Conservation (phyloP, 30 jellyfish, hydroid and myxozoan species). For the Aurelia aurita region DNA sequence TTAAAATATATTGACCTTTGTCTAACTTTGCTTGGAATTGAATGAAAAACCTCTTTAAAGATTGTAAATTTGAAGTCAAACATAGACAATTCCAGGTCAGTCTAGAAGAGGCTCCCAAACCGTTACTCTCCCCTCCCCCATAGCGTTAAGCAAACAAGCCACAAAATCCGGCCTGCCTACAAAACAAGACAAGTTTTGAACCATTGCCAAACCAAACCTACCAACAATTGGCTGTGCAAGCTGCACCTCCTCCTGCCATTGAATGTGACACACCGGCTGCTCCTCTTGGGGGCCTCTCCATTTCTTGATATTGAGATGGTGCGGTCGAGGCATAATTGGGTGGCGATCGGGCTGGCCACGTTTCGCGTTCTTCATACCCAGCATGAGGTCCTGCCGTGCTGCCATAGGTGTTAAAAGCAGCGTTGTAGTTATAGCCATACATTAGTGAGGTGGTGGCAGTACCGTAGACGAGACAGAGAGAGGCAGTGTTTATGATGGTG, state of each 20-base stretch:
- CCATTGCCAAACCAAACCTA: slow-evolving; percentile 36
- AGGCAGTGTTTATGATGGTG: too few species aligned
- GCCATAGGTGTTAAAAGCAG: slow-evolving; percentile 38
- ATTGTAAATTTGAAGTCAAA: too few species aligned
- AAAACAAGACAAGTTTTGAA: neutral
- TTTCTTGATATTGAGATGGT: slow-evolving; percentile 56
- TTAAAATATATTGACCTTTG: too few species aligned
- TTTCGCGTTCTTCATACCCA: slow-evolving; percentile 45
- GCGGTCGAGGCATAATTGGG: slow-evolving; percentile 68
- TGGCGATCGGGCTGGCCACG: slow-evolving; percentile 72
- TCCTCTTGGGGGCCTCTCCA: slow-evolving; percentile 64
- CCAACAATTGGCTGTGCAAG: slow-evolving; percentile 61
- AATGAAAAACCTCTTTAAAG: too few species aligned
- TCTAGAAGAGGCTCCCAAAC: neutral
- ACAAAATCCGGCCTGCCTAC: neutral
- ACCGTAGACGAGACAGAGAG: neutral
- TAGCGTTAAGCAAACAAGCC: slow-evolving; percentile 5
- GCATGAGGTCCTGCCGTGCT: slow-evolving; percentile 46
- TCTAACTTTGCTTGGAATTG: too few species aligned
- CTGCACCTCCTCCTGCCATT: slow-evolving; percentile 23
- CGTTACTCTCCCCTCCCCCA: neutral
- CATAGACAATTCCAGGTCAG: too few species aligned
- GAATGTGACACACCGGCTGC: slow-evolving; percentile 68
- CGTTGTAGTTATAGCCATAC: slow-evolving; percentile 65
- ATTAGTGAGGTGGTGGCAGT: slow-evolving; percentile 22